Evolutionary conservation across 2,797 vertebrate genomes (phyloP), one percentile per base, ranked within the genome.

Genomic region (Oryzias sinensis): DNA sequence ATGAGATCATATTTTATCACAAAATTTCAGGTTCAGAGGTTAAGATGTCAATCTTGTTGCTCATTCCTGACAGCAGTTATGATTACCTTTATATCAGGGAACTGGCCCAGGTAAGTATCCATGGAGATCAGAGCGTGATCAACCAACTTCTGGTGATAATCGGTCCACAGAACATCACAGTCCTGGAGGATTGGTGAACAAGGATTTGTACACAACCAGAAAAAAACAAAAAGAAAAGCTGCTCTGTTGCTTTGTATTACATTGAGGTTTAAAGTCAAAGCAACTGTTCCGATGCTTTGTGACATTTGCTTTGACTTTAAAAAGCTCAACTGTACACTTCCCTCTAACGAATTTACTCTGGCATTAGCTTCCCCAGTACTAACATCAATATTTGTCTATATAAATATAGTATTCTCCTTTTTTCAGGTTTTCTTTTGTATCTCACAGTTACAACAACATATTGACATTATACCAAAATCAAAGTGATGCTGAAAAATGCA

Each of bases 91-190:
- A 99, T 99, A 78, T 99, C 97, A 4, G 97, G 97, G 80, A 99
- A 99, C 80, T 99, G 97, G 62, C 97, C 97, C 68, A 99, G 92
- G 84, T 99, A 99, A 0, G 97, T 99, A 86, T 99, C 97, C 96
- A 99, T 97, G 58, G 97, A 99, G 70, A 99, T 94, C 56, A 99
- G 92, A 0, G 97, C 96, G 65, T 99, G 94, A 87, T 98, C 96
- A n/a, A 99, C 96, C 72, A 99, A 82, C 81, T 99, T 99, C 90
- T 99, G 97, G 79, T 99, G 97, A 79, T 96, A 99, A 82, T 99
- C 97, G 0, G 92, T 93, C 97, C 97, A 99, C 1, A 99, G 91
- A 17, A 97, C 93, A 69, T 99, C 96, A 37, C 93, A 95, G 85
- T 97, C 96, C 97, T 99, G 81, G 54, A 90, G 90, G 50, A 59